Evolutionary conservation across 2,113 vertebrate species (phyloP).

Genomic region (Ageneiosus marmoratus): DNA sequence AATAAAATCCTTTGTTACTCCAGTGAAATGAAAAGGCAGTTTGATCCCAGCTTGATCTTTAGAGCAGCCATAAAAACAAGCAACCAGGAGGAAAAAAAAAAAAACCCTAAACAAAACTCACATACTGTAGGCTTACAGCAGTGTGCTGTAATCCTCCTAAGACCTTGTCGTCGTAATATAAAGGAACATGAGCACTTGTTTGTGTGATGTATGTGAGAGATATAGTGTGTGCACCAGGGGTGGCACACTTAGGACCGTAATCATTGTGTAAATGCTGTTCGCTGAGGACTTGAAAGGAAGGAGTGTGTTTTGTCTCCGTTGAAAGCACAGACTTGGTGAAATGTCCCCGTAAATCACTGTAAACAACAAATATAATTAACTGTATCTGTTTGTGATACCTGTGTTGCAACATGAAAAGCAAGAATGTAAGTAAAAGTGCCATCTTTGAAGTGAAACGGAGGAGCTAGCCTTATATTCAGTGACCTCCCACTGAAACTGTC

Average conservation of each 20-base stretch:
- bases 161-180: slow-evolving; percentile 65
- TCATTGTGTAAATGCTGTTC: slow-evolving; percentile 26
- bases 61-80: slow-evolving; percentile 48
- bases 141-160: slow-evolving; percentile 64
- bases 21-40: slow-evolving; percentile 22
- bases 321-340: not conserved
- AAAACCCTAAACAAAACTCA: slow-evolving; percentile 43
- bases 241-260: slow-evolving; percentile 40
- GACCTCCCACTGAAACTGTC: slow-evolving; percentile 41
- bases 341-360: slow-evolving; percentile 14
- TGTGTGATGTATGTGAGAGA: slow-evolving; percentile 25
- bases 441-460: slow-evolving; percentile 25
- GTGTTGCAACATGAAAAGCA: slow-evolving; percentile 12
- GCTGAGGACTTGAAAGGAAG: slow-evolving; percentile 17
- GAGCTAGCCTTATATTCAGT: slow-evolving; percentile 54
- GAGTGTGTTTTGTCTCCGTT: slow-evolving; percentile 18
- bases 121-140: slow-evolving; percentile 41
- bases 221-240: slow-evolving; percentile 34
- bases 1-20: slow-evolving; percentile 36
- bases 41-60: slow-evolving; percentile 17
- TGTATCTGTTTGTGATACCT: not conserved
- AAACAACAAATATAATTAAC: slow-evolving; percentile 24
- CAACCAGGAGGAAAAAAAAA: slow-evolving; percentile 17
- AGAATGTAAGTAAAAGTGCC: slow-evolving; percentile 18
- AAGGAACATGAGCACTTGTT: slow-evolving; percentile 31